Evolutionary conservation across 2,888 invertebrate genomes (phyloP), one percentile per base, ranked within the genome.

Genomic region (Erebia ligea): DNA sequence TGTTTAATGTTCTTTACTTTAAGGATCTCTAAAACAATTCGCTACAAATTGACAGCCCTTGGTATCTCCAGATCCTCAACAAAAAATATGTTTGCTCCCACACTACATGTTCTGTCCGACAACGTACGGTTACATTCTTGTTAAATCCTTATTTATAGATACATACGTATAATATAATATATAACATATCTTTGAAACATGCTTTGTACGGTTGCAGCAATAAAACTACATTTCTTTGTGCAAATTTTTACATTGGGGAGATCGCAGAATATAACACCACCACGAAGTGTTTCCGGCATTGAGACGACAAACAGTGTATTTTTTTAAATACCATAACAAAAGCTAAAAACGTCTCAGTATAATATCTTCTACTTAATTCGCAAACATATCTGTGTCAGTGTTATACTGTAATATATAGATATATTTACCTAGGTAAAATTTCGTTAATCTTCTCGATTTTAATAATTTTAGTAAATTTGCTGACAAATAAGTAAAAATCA

Each of bases 41-140:
- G 8, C 17, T 54, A 54, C 17, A 48, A 62, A 21, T 21, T 57
- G 66, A 8, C 57, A 66, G 15, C 66, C 66, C 66, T 66, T 45
- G 9, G 66, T 69, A 68, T 69, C 68, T 68, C 50, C 67, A 73
- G 74, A 73, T 70, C 68, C 68, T 69, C 69, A 67, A 72, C 74
- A 77, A 77, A 77, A 77, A 77, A 78, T 76, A 73, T 73, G 62
- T 75, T 71, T 68, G 74, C 74, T 77, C 77, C 75, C 77, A 77
- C 77, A 76, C 72, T 76, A 73, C 77, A 75, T 73, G 72, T 70
- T 68, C 73, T 72, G 69, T 63, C 70, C 73, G 73, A 69, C 76
- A 69, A 75, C 71, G 65, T 74, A 73, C 74, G 72, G 74, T 74
- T 73, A 75, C 71, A 76, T 76, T 78, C 77, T 77, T 73, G 76